These are phyloP conservation scores for Procapra przewalskii DNA, from an alignment of 2,113 vertebrate genomes.

Conservation along the genomic window DNA sequence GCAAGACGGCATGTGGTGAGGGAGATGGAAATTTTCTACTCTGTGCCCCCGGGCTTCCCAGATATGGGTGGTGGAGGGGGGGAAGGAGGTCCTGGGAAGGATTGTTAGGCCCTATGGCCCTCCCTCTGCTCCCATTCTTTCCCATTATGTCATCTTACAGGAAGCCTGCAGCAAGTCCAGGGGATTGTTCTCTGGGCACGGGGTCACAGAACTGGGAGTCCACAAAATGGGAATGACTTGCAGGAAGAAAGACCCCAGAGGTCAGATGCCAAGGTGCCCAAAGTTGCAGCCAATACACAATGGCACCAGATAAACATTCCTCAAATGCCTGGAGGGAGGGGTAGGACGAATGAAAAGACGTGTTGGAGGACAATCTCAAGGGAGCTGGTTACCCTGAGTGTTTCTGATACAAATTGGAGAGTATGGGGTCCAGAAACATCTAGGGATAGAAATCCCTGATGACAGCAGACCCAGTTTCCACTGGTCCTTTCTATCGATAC, in stretches of 20 bases:
- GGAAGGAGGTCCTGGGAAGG: neutral
- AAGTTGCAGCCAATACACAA: neutral
- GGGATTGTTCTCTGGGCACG: neutral
- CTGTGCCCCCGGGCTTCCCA: neutral
- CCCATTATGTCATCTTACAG: neutral
- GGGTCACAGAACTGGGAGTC: neutral
- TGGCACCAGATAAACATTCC: neutral
- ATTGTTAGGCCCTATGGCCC: neutral
- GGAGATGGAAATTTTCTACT: neutral
- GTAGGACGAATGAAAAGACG: neutral
- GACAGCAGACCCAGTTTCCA: neutral
- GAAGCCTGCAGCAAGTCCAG: neutral
- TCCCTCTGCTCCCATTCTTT: neutral
- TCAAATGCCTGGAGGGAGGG: neutral
- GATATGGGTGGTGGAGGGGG: neutral
- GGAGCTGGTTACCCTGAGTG: neutral
- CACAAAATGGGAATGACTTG: neutral
- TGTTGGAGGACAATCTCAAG: neutral
- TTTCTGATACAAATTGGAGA: neutral
- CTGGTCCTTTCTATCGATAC: neutral
- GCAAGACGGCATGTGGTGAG: neutral
- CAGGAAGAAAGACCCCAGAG: neutral
- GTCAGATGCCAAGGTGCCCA: neutral
- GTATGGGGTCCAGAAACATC: neutral
- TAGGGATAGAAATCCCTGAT: neutral